phyloP scores from a whole-genome alignment of 2,888 invertebrate genomes.

The Euphydryas editha region DNA sequence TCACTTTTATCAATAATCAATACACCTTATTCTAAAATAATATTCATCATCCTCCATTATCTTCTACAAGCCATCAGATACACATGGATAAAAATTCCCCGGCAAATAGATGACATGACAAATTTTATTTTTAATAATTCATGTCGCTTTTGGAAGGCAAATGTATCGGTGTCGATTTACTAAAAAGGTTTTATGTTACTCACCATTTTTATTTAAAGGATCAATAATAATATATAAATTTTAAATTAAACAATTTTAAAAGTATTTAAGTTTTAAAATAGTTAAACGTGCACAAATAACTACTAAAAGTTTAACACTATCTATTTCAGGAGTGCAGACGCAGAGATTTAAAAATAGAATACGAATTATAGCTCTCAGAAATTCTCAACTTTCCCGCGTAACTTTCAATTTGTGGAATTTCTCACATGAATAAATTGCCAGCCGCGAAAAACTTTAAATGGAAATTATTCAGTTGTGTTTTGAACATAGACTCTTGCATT shows the following conservation, averaged over 20 bases:
- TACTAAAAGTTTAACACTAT: conserved; percentile 61
- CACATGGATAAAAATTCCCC: conserved; percentile 25
- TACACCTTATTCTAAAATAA: not conserved
- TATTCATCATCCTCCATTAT: conserved; percentile 29
- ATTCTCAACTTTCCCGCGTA: conserved; percentile 62
- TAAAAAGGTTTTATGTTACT: conserved; percentile 45
- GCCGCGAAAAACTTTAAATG: conserved; percentile 14
- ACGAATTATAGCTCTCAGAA: conserved; percentile 53
- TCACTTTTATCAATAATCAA: conserved; percentile 12
- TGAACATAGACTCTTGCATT: not conserved
- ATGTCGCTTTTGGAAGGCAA: conserved; percentile 1
- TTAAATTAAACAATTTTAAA: not conserved
- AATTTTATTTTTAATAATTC: conserved; percentile 29
- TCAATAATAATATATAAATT: not conserved
- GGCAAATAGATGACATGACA: conserved; percentile 36
- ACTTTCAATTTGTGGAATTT: conserved; percentile 36
- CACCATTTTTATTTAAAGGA: conserved; percentile 37
- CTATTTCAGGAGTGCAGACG: conserved; percentile 76
- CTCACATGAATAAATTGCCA: conserved; percentile 31
- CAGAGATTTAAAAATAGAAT: conserved; percentile 70
- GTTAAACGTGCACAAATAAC: conserved; percentile 53
- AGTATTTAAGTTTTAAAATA: conserved; percentile 27
- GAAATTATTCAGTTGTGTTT: not conserved
- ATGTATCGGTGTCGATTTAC: conserved; percentile 6
- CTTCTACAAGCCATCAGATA: conserved; percentile 19